phyloP scores from a whole-genome alignment of 37 sponge, comb jelly and placozoan genomes.

The Agelas oroides region DNA sequence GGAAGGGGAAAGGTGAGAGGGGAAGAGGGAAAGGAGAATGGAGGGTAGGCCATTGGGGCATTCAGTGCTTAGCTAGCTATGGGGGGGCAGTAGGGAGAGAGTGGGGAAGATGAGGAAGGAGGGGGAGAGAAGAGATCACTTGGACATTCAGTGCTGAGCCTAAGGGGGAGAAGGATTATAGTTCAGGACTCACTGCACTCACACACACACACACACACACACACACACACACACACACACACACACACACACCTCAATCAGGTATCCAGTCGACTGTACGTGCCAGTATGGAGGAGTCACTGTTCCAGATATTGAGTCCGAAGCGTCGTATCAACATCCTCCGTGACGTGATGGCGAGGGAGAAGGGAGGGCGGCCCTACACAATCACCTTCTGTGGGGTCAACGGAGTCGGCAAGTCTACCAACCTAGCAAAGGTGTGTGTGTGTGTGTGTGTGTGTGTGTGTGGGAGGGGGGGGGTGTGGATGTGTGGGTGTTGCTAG shows the following conservation, averaged over 20 bases:
- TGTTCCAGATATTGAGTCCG: slow-evolving; percentile 89
- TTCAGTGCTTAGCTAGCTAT: background rate
- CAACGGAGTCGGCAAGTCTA: slow-evolving; percentile 97
- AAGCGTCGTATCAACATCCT: slow-evolving; percentile 85
- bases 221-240: background rate
- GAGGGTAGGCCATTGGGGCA: background rate
- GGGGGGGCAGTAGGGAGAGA: background rate
- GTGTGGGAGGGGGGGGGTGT: no score
- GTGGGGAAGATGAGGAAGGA: background rate
- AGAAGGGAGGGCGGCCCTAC: slow-evolving; percentile 65
- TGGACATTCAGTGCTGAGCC: no score
- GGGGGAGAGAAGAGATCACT: no score
- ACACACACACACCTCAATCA: slow-evolving; percentile 1
- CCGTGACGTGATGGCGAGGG: slow-evolving; percentile 75
- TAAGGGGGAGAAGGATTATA: no score
- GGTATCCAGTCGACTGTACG: slow-evolving; percentile 74
- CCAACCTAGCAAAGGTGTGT: slow-evolving; percentile 93
- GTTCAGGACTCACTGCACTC: background rate
- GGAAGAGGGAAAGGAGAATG: background rate
- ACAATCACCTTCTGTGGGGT: slow-evolving; percentile 98
- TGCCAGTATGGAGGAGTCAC: slow-evolving; percentile 74
- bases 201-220: background rate
- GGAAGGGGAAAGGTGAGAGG: background rate
- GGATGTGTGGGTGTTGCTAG: no score
- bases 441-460: no score